These are phyloP conservation scores for Castor canadensis DNA, from an alignment of 2,113 vertebrate species.

Conservation along the genomic window DNA sequence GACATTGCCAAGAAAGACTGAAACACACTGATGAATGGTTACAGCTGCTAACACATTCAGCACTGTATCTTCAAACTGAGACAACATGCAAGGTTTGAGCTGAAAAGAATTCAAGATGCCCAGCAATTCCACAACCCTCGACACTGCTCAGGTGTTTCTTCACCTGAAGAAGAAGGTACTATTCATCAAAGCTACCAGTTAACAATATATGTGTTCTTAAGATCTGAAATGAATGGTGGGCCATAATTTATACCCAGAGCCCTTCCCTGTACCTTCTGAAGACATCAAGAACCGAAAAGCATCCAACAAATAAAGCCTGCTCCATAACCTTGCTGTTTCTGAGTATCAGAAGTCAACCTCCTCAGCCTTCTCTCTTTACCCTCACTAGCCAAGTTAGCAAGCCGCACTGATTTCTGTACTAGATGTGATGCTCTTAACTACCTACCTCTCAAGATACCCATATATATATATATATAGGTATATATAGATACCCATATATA, in stretches of 20 bases:
- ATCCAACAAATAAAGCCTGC: neutral
- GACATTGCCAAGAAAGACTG: neutral
- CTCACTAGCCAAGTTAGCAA: neutral
- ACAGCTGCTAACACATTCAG: constrained; percentile 1
- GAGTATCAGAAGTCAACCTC: neutral
- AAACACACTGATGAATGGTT: neutral
- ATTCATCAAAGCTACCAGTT: neutral
- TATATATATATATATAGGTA: neutral
- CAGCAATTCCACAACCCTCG: neutral
- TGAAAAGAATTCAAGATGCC: neutral
- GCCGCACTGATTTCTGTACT: neutral
- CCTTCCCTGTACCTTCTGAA: neutral
- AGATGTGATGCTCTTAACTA: neutral
- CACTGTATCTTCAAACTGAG: neutral
- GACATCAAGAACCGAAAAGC: neutral
- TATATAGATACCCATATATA: neutral
- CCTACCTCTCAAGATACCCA: neutral
- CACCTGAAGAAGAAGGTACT: neutral
- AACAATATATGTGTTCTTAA: neutral
- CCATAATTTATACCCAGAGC: neutral
- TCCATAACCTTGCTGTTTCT: neutral
- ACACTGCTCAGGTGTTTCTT: neutral
- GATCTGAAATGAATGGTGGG: neutral
- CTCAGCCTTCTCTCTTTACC: neutral
- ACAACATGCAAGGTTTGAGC: neutral